Percentiles rank a stretch among this genome's conserved stretches.
Evolutionary conservation across 2,888 invertebrate genomes (phyloP).

Genomic region (Syrista parreyssii): DNA sequence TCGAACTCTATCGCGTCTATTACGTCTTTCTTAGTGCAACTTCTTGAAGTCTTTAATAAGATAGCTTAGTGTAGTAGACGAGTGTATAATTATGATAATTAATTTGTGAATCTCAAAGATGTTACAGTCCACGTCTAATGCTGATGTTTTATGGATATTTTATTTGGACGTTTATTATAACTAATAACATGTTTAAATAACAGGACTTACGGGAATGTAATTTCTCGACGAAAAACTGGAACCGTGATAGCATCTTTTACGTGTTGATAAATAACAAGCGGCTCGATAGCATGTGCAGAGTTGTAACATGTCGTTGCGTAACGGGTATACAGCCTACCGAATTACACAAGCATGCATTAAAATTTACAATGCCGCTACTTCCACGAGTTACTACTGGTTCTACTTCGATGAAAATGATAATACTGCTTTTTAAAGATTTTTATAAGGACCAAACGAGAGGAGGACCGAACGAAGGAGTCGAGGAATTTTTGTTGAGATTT

Average conservation of each 20-base stretch:
- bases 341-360: background rate
- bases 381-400: no score
- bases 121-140: background rate
- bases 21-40: background rate
- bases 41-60: background rate
- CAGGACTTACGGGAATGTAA: background rate
- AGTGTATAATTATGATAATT: background rate
- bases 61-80: background rate
- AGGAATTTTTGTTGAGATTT: background rate
- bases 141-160: conserved; percentile 7
- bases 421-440: background rate
- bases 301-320: background rate
- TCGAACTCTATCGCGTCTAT: background rate
- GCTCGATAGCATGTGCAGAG: background rate
- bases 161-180: conserved; percentile 5
- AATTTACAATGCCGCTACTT: background rate
- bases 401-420: background rate
- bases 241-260: background rate
- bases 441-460: background rate
- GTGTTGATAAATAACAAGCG: background rate
- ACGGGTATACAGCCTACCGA: background rate
- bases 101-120: background rate
- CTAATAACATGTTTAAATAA: background rate
- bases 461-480: background rate
- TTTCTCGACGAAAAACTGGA: background rate